Base-by-base conservation (phyloP, 2,113 vertebrate genomes). In the Pao palembangensis region DNA sequence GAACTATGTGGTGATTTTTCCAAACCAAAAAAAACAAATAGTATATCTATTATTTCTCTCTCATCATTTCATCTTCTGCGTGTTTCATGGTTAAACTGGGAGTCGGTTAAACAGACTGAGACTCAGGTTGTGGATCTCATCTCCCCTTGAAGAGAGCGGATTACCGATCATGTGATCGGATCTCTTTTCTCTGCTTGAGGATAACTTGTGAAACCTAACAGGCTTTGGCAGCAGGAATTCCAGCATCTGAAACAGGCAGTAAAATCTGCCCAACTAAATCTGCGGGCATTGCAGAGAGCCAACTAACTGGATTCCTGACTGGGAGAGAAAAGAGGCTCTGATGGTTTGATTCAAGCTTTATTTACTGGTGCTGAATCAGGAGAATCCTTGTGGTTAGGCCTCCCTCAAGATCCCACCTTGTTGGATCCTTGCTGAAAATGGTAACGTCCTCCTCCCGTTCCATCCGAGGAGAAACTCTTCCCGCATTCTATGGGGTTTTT, bases 301-400 rank as follows among this genome's bases (percentile, higher is more conserved):
- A 54, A 49, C 82, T 69, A 79, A 84, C 68, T 0, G 71, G 83
- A 85, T 87, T 81, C 73, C 73, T 53, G 68, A 64, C 17, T 49
- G 58, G 61, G 48, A 48, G 58, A 16, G 34, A 57, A 78, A 73
- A 75, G 73, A 82, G 75, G 77, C 68, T 77, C 81, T 77, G 49
- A 55, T 62, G 58, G 21, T 58, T 61, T 34, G 50, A 55, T 31
- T 52, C 63, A 61, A 71, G 72, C 67, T 19, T 17, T 5, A 21
- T 41, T 74, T 57, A 47, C 53, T 2, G 38, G n/a, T 49, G 63
- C 38, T 65, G 34, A 38, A 12, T 38, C 10, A 12, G 34, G 8
- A 7, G 25, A 28, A 28, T 31, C 1, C 28, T 31, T 8, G 6
- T 31, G 28, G 8, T 31, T 31, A 23, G 21, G 3, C 21, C 21